Percentiles rank a stretch among this genome's conserved stretches.
phyloP scores from a whole-genome alignment of 2,888 invertebrate species.

The Sinelater perroti region DNA sequence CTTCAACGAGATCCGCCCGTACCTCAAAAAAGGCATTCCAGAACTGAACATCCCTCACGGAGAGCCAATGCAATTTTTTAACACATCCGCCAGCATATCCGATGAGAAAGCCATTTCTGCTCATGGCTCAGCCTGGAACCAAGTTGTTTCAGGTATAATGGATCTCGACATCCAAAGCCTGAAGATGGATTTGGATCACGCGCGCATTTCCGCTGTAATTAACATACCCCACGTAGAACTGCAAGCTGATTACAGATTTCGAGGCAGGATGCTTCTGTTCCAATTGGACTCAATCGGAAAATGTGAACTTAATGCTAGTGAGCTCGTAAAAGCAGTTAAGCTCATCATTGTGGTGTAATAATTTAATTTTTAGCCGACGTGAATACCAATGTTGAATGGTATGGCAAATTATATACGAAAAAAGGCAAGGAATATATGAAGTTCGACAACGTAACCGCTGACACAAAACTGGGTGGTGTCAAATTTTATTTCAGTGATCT shows the following conservation, averaged over 20 bases:
- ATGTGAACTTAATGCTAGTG: conserved; percentile 42
- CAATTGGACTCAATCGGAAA: conserved; percentile 36
- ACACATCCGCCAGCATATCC: background rate
- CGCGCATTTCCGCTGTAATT: background rate
- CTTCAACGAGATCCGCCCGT: conserved; percentile 47
- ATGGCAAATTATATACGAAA: conserved; percentile 10
- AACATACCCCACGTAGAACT: conserved; percentile 40
- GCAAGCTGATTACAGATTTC: conserved; percentile 50
- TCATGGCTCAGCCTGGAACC: conserved; percentile 12
- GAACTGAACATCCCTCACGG: conserved; percentile 50
- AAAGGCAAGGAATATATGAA: conserved; percentile 10
- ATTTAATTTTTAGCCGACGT: conserved; percentile 5
- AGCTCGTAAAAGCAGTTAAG: too few species aligned
- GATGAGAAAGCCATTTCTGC: background rate
- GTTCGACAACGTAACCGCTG: background rate
- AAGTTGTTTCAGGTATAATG: conserved; percentile 12
- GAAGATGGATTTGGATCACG: conserved; percentile 11
- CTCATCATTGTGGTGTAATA: background rate
- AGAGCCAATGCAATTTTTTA: conserved; percentile 6
- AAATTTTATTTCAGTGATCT: conserved; percentile 47
- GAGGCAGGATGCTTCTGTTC: conserved; percentile 50
- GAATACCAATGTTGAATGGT: background rate
- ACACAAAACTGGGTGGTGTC: conserved; percentile 22
- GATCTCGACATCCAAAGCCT: conserved; percentile 9
- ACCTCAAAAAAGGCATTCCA: conserved; percentile 52